Evolutionary conservation across 2,888 invertebrate species (phyloP), one percentile per base, ranked within the genome.

Genomic region (Caenorhabditis becei): DNA sequence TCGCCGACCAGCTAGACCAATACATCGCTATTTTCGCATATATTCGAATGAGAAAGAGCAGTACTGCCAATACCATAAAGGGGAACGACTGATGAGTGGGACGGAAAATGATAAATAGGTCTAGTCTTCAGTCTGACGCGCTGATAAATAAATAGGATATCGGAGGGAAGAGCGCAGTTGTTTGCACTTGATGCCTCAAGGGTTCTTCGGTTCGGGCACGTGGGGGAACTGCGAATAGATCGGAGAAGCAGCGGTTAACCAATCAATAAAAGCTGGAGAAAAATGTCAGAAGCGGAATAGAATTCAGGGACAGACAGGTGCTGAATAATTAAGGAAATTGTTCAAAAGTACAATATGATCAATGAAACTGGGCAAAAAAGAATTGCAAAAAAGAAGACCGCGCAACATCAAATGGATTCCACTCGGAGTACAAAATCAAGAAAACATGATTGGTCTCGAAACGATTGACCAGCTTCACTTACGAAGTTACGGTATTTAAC

Each of bases 141-240:
- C 62, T 56, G 56, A 72, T 65, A 65, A 65, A 72, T 65, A 49
- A 56, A 63, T 71, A 62, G 61, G 54, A 71, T 54, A 62, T 71
- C 62, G 61, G 63, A 24, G 20, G 24, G 70, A 37, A 20, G 63
- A 53, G 56, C 65, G 37, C 56, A 28, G 65, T 35, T 66, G 59
- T 74, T 74, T 74, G 74, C 74, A 66, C 74, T 74, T 59, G 35
- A 74, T 72, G 53, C 63, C 74, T 74, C 74, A 74, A 74, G 74
- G 59, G 74, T 74, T 74, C 66, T 41, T 35, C 49, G 51, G 24
- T 56, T 74, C 41, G 49, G 56, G 63, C 72, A 65, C 72, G 49
- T 66, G 54, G 35, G 53, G 20, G 58, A 32, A 32, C 32, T 32
- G 1, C 35, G 49, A 20, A 28, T 8, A 56, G 51, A 59, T 16